Evolutionary conservation across 2,888 invertebrate genomes (phyloP), one percentile per base, ranked within the genome.

Genomic region (Opisthograptis luteolata): DNA sequence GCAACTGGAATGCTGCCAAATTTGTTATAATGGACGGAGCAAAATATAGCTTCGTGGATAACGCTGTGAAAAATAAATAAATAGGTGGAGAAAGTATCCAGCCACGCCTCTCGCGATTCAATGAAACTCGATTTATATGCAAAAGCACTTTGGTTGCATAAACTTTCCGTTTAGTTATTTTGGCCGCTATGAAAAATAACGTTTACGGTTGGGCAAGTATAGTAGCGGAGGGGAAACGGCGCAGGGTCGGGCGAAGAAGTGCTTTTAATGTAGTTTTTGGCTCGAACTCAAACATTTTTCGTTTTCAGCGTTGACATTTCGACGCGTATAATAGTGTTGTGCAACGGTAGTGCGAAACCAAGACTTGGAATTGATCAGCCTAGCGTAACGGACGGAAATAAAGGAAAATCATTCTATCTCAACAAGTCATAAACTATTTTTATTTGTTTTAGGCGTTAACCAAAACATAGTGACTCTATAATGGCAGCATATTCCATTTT

Each of bases 1-100:
- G 34, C 43, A 40, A 4, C 54, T 77, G 78, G 76, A 68, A 45
- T 17, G 20, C 34, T 40, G 78, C 78, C 78, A 77, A 71, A 59
- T 50, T 48, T 46, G 58, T 59, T 60, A 66, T 70, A 73, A 73
- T 66, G 64, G 62, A 64, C 45, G 42, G 55, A 54, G 47, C 40
- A 40, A 52, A 56, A 49, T 49, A 44, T 30, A 37, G 14, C 27
- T 32, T 28, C 41, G 32, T 9, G 37, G 40, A 46, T 56, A 40
- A 52, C 47, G 27, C 45, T 50, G 49, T 51, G 44, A 49, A 55
- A 56, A 55, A 50, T 60, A 56, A 55, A 50, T 60, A 55, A 55
- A 66, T 45, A 54, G 22, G 17, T 35, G 39, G 39, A 34, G 45
- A 51, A 56, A 56, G 56, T 50, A 55, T 43, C 28, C 12, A 22